Conservation (phyloP, 2,797 vertebrate species). For the Oreonectes daqikongensis region DNA sequence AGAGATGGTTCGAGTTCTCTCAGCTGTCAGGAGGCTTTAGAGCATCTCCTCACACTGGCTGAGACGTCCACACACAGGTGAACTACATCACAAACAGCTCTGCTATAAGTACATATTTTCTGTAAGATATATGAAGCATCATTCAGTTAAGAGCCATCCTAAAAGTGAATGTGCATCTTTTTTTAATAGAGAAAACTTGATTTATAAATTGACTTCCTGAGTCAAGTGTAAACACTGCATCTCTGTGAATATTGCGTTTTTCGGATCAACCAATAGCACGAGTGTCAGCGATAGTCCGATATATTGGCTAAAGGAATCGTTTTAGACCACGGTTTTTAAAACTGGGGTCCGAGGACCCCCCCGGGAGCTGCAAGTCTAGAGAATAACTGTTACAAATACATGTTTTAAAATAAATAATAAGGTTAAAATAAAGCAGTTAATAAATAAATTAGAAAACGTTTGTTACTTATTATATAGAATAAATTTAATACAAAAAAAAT, state of each 20-base stretch:
- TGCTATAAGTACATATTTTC: neutral
- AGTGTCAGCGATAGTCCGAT: neutral
- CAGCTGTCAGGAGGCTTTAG: constrained; percentile 77
- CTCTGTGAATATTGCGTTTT: neutral
- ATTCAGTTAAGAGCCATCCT: neutral
- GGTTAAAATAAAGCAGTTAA: no score
- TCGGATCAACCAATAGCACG: neutral
- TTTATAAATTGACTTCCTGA: neutral
- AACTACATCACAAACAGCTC: constrained; percentile 21
- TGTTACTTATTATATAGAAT: no score
- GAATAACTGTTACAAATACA: no score
- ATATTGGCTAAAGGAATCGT: neutral
- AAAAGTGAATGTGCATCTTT: neutral
- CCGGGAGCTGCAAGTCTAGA: no score
- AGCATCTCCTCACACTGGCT: constrained; percentile 77
- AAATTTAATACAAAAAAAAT: no score
- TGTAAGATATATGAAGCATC: neutral
- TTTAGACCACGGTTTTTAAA: no score
- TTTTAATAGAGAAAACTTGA: neutral
- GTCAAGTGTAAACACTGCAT: neutral
- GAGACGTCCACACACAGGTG: constrained; percentile 81
- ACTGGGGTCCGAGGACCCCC: no score
- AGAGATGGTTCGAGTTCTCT: constrained; percentile 67
- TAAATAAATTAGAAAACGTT: no score
- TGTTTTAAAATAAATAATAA: no score